Evolutionary conservation across 2,113 vertebrate genomes (phyloP), one percentile per base, ranked within the genome.

Genomic region (Bambusicola thoracicus): DNA sequence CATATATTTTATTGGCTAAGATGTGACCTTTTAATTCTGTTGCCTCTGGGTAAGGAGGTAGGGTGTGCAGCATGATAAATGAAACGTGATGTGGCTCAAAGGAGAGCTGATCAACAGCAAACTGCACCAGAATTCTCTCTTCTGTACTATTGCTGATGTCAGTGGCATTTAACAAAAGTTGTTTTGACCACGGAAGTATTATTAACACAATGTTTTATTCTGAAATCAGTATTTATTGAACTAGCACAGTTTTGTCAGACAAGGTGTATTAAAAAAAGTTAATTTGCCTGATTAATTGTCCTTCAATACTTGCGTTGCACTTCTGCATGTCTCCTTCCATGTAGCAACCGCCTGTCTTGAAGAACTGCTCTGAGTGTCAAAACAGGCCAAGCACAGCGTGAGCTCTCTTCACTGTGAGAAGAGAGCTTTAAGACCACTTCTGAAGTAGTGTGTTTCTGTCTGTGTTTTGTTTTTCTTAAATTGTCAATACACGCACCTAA

Each of bases 1-100:
- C 73, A 89, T 93, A 70, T 85, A 73, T 86, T 95, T 96, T 94
- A 89, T 93, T 95, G 94, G 89, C 76, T 76, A 77, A 85, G 83
- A 92, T 76, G 34, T 96, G 94, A 96, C 92, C 94, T 96, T 96
- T 95, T 90, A 95, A 93, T 95, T 97, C 68, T 58, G 61, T 90
- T 95, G 84, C 82, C 72, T 88, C 77, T 63, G 89, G 91, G 65
- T 61, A 86, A 70, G 85, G 83, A 90, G 81, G 36, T 81, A 55
- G 86, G 58, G 70, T 85, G 74, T 85, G 82, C 81, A 85, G 58
- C 30, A 11, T 61, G 88, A 82, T 89, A 87, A 96, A 73, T 90
- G 87, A 87, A 88, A 74, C 46, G 16, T 81, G 74, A 51, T 43
- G 89, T 81, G 82, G 63, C 93, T 94, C 69, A 81, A 67, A 91